Conservation (phyloP, 2,797 vertebrate genomes). For the Orestias chungarensis region DNA sequence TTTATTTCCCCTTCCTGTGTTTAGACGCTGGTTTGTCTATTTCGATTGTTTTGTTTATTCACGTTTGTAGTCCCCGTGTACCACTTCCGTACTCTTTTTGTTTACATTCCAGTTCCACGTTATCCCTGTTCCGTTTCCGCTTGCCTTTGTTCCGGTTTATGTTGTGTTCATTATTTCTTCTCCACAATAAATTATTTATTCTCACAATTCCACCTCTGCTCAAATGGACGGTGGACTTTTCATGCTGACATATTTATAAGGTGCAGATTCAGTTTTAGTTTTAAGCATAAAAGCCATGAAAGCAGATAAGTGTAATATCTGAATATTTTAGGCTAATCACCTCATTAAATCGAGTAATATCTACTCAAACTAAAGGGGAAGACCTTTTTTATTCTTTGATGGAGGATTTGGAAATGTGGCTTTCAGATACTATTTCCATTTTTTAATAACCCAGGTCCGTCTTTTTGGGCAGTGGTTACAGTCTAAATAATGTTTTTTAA, state of each 20-base stretch:
- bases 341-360: not conserved
- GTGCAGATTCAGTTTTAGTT: not conserved
- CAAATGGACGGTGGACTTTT: not conserved
- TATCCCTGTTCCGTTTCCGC: no score
- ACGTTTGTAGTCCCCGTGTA: no score
- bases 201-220: no score
- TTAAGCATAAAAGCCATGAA: not conserved
- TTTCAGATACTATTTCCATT: not conserved
- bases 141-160: no score
- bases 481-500: not conserved
- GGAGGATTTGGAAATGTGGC: not conserved
- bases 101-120: no score
- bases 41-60: no score
- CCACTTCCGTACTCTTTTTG: no score
- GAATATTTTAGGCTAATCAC: not conserved
- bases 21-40: no score
- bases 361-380: not conserved
- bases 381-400: not conserved
- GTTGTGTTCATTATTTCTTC: no score
- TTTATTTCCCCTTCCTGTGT: no score
- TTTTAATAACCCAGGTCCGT: not conserved
- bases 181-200: no score
- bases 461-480: not conserved
- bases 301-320: not conserved
- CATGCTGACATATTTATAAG: not conserved